Evolutionary conservation across 2,888 invertebrate species (phyloP), one percentile per base, ranked within the genome.

Genomic region (Drosophila aldrichi): DNA sequence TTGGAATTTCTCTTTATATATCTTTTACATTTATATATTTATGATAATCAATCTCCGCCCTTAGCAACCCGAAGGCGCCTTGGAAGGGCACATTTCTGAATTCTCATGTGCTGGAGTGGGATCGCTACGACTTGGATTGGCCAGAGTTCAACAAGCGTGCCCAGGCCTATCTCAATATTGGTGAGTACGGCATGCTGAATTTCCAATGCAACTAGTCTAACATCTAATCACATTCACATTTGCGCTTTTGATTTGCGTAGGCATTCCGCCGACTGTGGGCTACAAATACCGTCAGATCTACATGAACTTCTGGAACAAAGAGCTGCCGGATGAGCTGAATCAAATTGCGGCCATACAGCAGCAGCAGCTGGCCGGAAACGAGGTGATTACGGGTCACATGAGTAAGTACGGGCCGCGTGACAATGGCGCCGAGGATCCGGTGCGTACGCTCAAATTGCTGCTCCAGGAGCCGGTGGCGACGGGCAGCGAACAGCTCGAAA

Each of bases 271-370:
- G 0, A 94, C 94, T 44, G 94, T 96, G 44, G 95, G 95, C 65
- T 95, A 95, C 70, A 95, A 96, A 79, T 98, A 98, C 92, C 94
- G 97, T 44, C 94, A 95, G 8, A 95, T 95, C 74, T 96, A 96
- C 88, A 95, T 97, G 89, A 95, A 95, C 51, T 97, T 96, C 89
- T 98, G 98, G 98, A 95, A 96, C 78, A 95, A 97, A 61, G 95
- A 95, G 44, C 94, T 98, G 54, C 97, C 97, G 0, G 95, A 95
- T 77, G 95, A 96, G 79, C 94, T 96, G 86, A 95, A 95, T 82
- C 94, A 91, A 90, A 93, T 92, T 60, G 90, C 92, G 7, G 82
- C 79, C 36, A 91, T 91, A 49, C 92, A 90, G 36, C 90, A 90
- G 5, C 88, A 86, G 64, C 68, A 55, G 56, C 43, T 79, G 3